Conservation (phyloP, 1,140 invertebrate genomes). For the Bicyclus anynana region DNA sequence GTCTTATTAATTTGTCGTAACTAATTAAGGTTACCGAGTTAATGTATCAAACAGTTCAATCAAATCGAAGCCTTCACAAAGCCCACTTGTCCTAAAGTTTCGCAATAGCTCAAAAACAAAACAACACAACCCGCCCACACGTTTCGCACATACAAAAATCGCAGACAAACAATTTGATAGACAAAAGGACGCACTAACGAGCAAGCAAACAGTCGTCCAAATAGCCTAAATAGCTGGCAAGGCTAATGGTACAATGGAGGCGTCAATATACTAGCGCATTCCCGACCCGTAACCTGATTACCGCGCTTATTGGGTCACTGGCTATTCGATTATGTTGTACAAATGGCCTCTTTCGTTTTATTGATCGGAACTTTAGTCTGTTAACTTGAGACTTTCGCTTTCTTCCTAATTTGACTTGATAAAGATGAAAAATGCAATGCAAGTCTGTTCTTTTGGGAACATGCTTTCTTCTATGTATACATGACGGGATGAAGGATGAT, state of each 20-base stretch:
- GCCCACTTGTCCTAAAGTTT: background rate
- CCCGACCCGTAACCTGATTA: slow-evolving; percentile 67
- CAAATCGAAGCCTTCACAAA: background rate
- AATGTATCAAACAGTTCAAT: too few species aligned
- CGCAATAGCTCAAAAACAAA: background rate
- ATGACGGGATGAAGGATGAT: too few species aligned
- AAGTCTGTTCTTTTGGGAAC: too few species aligned
- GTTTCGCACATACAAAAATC: slow-evolving; percentile 2
- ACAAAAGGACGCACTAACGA: slow-evolving; percentile 31
- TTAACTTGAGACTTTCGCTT: too few species aligned
- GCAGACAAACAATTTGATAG: slow-evolving; percentile 20
- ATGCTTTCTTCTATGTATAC: too few species aligned
- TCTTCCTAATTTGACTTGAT: too few species aligned
- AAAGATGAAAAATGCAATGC: too few species aligned
- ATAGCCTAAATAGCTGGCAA: slow-evolving; percentile 60
- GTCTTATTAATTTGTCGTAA: too few species aligned
- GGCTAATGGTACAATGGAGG: slow-evolving; percentile 61
- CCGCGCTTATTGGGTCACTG: slow-evolving; percentile 36
- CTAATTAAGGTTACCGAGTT: too few species aligned
- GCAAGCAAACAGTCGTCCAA: slow-evolving; percentile 37
- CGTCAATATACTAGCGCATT: slow-evolving; percentile 58
- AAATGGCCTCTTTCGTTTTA: slow-evolving; percentile 6
- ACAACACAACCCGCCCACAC: slow-evolving; percentile 1
- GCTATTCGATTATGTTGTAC: slow-evolving; percentile 23
- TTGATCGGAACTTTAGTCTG: background rate